Percentiles rank a stretch among this genome's conserved stretches.
phyloP scores from a whole-genome alignment of 1,140 invertebrate species.

The Caligus rogercresseyi region DNA sequence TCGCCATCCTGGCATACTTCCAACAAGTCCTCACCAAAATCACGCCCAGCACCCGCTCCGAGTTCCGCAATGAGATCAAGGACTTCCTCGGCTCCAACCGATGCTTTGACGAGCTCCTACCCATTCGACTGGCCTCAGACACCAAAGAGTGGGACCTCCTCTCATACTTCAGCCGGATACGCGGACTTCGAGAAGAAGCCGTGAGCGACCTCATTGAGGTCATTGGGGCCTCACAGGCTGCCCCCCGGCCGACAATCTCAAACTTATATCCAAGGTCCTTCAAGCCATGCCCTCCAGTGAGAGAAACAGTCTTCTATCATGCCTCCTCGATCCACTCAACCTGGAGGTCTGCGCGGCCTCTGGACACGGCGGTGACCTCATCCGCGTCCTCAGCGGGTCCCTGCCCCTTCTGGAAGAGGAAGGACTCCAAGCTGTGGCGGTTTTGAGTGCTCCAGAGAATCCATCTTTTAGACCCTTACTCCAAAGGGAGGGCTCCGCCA shows the following conservation, averaged over 20 bases:
- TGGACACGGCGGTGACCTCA: not conserved
- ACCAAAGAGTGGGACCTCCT: conserved; percentile 14
- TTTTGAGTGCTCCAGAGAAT: not conserved
- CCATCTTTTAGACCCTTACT: not conserved
- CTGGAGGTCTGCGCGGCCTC: not conserved
- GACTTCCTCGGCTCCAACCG: not conserved
- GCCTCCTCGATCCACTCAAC: not conserved
- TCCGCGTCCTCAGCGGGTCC: not conserved
- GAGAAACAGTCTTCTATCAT: not conserved
- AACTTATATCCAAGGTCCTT: not conserved
- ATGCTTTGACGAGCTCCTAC: conserved; percentile 4
- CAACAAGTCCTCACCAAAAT: conserved; percentile 12
- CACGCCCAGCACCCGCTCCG: not conserved
- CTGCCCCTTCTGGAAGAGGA: not conserved
- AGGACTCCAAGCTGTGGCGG: not conserved
- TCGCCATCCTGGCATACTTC: conserved; percentile 15
- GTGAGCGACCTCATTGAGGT: not conserved
- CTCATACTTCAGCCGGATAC: not conserved
- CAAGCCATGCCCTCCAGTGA: not conserved
- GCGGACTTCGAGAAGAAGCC: not conserved
- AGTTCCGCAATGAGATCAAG: not conserved
- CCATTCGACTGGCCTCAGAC: conserved; percentile 4
- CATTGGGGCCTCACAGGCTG: not conserved
- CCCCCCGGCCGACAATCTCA: not conserved
- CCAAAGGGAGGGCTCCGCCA: not conserved